These are phyloP conservation scores for Mimachlamys varia DNA, from an alignment of 2,888 invertebrate species.

Conservation along the genomic window DNA sequence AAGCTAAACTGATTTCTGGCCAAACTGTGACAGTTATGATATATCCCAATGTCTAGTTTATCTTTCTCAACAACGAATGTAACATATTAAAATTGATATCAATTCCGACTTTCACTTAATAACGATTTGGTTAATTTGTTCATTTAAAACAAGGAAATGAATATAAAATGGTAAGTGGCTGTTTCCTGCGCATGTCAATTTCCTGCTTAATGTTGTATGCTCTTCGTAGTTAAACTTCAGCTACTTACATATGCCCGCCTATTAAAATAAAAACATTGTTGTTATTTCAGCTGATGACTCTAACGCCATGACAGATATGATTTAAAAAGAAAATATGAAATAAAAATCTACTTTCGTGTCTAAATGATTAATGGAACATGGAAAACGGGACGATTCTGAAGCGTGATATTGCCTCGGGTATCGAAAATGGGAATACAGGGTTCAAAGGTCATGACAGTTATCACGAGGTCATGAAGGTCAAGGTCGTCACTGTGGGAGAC, in stretches of 20 bases:
- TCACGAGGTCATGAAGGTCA: slow-evolving; percentile 51
- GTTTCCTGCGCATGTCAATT: too few species aligned
- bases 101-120: too few species aligned
- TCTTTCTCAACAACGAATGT: too few species aligned
- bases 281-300: not conserved
- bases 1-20: too few species aligned
- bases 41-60: too few species aligned
- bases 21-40: too few species aligned
- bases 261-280: not conserved
- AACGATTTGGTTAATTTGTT: too few species aligned
- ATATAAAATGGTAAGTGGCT: too few species aligned
- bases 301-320: not conserved
- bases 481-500: slow-evolving; percentile 62
- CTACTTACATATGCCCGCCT: not conserved
- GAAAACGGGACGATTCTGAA: not conserved
- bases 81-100: too few species aligned
- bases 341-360: not conserved
- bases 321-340: not conserved
- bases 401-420: not conserved
- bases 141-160: too few species aligned
- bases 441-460: not conserved
- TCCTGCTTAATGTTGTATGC: too few species aligned
- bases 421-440: not conserved
- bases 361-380: not conserved
- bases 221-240: not conserved